Percentiles rank a stretch among this genome's conserved stretches.
Evolutionary conservation across 30 jellyfish, hydroid and myxozoan genomes (phyloP).

Genomic region (Cassiopea andromeda): DNA sequence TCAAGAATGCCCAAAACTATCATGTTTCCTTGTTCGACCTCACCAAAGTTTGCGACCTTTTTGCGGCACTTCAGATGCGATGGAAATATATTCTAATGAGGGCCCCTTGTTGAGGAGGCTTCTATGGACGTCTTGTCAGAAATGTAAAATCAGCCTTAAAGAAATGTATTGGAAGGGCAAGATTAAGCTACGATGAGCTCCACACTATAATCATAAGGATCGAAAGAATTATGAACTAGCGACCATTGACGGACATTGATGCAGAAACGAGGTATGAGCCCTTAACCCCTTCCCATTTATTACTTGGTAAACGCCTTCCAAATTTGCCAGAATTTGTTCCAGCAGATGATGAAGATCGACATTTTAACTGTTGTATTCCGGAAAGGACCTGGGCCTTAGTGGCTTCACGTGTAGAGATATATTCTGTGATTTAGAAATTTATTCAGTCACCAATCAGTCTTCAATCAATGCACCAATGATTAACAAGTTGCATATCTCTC

Average conservation of each 20-base stretch:
- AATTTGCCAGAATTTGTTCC: slow-evolving; percentile 8
- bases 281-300: slow-evolving; percentile 34
- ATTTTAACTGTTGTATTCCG: background rate
- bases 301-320: slow-evolving; percentile 16
- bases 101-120: slow-evolving; percentile 52
- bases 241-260: slow-evolving; percentile 18
- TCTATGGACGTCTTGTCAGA: background rate
- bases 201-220: background rate
- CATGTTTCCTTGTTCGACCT: background rate
- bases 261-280: slow-evolving; percentile 14
- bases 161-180: background rate
- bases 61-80: background rate
- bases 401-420: too few relatives aligned
- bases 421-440: too few relatives aligned
- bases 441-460: too few relatives aligned
- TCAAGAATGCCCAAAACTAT: background rate
- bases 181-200: slow-evolving; percentile 5
- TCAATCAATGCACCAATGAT: too few relatives aligned
- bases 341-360: background rate
- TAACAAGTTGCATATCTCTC: too few relatives aligned
- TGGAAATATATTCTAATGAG: slow-evolving; percentile 22
- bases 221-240: slow-evolving; percentile 5
- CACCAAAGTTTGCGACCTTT: background rate
- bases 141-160: slow-evolving; percentile 1
- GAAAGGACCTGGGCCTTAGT: too few relatives aligned